Percentiles rank a stretch among this genome's conserved stretches.
phyloP scores from a whole-genome alignment of 2,888 invertebrate genomes.

The Orchestes rusci region DNA sequence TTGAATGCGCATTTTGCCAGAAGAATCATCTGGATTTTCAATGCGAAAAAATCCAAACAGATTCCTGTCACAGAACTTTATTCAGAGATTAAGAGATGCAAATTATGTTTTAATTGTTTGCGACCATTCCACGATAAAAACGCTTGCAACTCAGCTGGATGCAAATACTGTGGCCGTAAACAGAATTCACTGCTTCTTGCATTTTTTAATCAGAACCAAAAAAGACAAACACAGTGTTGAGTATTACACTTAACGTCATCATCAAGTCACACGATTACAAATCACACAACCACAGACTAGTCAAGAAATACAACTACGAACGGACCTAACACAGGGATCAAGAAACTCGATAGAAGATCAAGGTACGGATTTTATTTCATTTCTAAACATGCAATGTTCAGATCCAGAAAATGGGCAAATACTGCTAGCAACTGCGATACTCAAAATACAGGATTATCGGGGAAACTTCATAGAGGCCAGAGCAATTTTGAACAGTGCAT shows the following conservation, averaged over 20 bases:
- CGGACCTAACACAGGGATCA: no score
- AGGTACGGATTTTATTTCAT: neutral
- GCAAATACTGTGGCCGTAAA: neutral
- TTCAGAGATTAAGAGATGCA: neutral
- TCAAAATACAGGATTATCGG: neutral
- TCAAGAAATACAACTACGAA: no score
- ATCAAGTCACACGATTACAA: neutral
- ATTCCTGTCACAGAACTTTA: neutral
- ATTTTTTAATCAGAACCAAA: neutral
- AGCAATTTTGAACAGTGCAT: neutral
- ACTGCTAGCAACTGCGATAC: neutral
- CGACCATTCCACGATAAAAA: neutral
- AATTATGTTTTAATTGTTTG: conserved; percentile 3
- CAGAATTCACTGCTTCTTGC: neutral
- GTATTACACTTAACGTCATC: no score
- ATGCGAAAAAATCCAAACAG: neutral
- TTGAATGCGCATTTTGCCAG: neutral
- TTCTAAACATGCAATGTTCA: neutral
- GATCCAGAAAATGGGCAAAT: neutral
- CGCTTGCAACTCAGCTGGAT: neutral
- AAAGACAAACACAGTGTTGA: no score
- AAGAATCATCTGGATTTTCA: neutral
- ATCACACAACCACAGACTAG: neutral
- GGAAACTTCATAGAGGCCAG: neutral
- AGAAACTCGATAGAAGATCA: no score